Conservation (phyloP, 1,140 invertebrate species). For the Fopius arisanus region DNA sequence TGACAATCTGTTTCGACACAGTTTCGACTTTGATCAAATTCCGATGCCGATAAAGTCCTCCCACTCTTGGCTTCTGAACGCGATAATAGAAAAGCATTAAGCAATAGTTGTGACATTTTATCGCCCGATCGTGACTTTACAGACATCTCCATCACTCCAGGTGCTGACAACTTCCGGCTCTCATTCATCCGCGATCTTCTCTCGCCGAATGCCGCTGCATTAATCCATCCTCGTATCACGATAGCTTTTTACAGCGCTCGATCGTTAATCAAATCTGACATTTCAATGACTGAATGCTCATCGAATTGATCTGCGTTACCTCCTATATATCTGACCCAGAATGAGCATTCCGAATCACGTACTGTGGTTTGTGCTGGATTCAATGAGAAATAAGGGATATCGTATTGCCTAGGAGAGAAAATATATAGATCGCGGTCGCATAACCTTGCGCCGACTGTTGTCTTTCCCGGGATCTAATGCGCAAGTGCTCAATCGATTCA, state of each 20-base stretch:
- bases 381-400: not conserved
- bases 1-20: no score
- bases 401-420: not conserved
- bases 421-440: not conserved
- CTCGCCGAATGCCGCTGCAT: no score
- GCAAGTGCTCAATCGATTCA: not conserved
- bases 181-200: no score
- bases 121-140: no score
- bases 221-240: not conserved
- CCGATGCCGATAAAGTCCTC: no score
- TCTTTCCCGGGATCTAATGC: not conserved
- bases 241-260: not conserved
- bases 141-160: no score
- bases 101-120: no score
- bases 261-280: conserved; percentile 4
- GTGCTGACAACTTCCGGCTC: no score
- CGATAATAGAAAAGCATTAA: no score
- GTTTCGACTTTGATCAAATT: no score
- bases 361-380: not conserved
- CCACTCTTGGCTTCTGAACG: no score
- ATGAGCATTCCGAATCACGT: conserved; percentile 6
- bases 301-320: conserved; percentile 8
- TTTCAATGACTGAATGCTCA: conserved; percentile 10
- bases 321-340: not conserved
- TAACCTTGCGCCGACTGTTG: not conserved